Percentiles rank a stretch among this genome's conserved stretches.
Evolutionary conservation across 2,888 invertebrate genomes (phyloP).

Genomic region (Eupithecia abbreviata): DNA sequence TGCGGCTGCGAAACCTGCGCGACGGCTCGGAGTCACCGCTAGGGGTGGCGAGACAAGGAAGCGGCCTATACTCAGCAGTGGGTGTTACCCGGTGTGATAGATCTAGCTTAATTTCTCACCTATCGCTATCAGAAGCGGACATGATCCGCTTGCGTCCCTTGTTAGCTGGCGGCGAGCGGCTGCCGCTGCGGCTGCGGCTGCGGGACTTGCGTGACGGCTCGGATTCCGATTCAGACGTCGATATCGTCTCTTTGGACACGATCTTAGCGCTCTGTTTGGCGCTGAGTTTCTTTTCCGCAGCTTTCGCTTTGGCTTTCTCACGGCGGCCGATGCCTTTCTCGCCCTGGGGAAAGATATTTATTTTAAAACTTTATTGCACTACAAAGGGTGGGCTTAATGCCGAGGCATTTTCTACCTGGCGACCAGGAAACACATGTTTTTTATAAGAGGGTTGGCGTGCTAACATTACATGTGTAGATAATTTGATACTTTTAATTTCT

Average conservation of each 20-base stretch:
- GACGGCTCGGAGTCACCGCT: too few species aligned
- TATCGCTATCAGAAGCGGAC: constrained; percentile 83
- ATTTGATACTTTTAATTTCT: background rate
- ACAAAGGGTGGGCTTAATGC: too few species aligned
- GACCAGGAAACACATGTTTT: too few species aligned
- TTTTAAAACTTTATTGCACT: background rate
- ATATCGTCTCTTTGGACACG: constrained; percentile 97
- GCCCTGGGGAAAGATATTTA: constrained; percentile 51
- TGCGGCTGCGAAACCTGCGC: too few species aligned
- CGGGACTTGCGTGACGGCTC: constrained; percentile 75
- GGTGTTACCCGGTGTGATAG: too few species aligned
- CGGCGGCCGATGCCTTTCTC: constrained; percentile 75
- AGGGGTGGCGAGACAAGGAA: too few species aligned
- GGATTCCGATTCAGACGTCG: constrained; percentile 93
- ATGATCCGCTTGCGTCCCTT: constrained; percentile 84
- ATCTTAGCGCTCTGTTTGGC: constrained; percentile 94
- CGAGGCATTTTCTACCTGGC: too few species aligned
- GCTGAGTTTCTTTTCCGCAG: constrained; percentile 87
- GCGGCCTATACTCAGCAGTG: too few species aligned
- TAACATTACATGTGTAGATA: too few species aligned
- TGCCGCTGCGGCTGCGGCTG: constrained; percentile 58
- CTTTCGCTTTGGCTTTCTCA: constrained; percentile 67
- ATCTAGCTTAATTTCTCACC: too few species aligned
- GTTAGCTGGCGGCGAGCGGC: constrained; percentile 73
- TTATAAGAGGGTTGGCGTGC: too few species aligned